Base-by-base conservation (phyloP, 2,888 invertebrate species). In the Oligia latruncula region DNA sequence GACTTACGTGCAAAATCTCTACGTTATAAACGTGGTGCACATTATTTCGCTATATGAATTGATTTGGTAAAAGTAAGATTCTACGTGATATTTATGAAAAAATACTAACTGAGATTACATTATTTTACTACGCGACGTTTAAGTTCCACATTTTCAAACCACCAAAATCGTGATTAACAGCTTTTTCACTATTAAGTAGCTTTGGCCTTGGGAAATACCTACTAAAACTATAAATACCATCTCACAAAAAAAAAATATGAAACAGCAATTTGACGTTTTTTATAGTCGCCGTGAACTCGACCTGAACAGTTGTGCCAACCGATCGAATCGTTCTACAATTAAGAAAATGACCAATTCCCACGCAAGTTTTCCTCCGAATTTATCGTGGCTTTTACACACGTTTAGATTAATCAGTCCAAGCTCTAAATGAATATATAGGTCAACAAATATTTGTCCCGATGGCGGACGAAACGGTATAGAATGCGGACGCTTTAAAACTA, bases 251-350 rank as follows among this genome's bases (percentile, higher is more conserved):
- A 75, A 71, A 52, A 58, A 86, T 58, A 79, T 78, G 43, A 72
- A 81, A 81, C 70, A 13, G 68, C 65, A 78, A 85, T 87, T 90
- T 86, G 77, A 77, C 76, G 79, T 81, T 80, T 88, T 29, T 87
- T 85, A 89, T 87, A 77, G 82, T 75, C 29, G 73, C 81, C 89
- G 74, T 90, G 89, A 89, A 90, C 89, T 86, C 86, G 79, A 82
- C 88, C 83, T 88, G 71, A 80, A 77, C 68, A 71, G 62, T 67
- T 71, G 71, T 70, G 70, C 75, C n/a, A 43, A 80, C 71, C 71
- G 20, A 74, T 78, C 67, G 70, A 74, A 80, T 78, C 77, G 77
- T 49, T 86, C 35, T 74, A 77, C 74, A 83, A 85, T 77, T 88
- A 80, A 65, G 23, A 81, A 80, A 81, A 74, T 60, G 3, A 60